These are phyloP conservation scores for Musca vetustissima DNA, from an alignment of 1,140 invertebrate genomes.

Conservation along the genomic window DNA sequence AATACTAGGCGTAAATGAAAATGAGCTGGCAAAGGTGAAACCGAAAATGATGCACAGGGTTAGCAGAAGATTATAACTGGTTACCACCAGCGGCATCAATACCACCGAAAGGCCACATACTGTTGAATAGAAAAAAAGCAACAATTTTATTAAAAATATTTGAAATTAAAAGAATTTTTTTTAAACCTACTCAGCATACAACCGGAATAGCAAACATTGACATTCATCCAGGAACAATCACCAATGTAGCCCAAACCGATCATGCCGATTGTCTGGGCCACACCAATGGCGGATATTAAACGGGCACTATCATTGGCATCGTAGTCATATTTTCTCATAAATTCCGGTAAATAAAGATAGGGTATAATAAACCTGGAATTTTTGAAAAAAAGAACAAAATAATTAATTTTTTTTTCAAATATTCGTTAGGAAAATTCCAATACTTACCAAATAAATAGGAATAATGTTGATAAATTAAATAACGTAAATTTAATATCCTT, in stretches of 20 bases:
- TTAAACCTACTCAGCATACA: constrained; percentile 64
- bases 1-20: constrained; percentile 85
- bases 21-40: constrained; percentile 82
- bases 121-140: constrained; percentile 22
- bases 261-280: constrained; percentile 88
- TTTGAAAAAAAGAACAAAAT: background rate
- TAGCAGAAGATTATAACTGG: constrained; percentile 64
- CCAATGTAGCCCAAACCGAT: constrained; percentile 87
- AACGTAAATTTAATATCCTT: constrained; percentile 77
- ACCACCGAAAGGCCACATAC: constrained; percentile 73
- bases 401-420: no score
- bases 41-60: constrained; percentile 71
- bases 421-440: no score
- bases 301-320: constrained; percentile 72
- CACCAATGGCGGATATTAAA: constrained; percentile 79
- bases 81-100: constrained; percentile 69
- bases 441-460: constrained; percentile 77
- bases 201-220: constrained; percentile 76
- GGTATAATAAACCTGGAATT: constrained; percentile 74
- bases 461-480: constrained; percentile 79
- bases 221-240: constrained; percentile 83
- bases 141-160: background rate
- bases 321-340: constrained; percentile 65
- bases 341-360: constrained; percentile 84
- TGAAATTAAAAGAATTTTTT: background rate